These are phyloP conservation scores for Lagopus leucura DNA, from an alignment of 2,113 vertebrate species.

Conservation along the genomic window DNA sequence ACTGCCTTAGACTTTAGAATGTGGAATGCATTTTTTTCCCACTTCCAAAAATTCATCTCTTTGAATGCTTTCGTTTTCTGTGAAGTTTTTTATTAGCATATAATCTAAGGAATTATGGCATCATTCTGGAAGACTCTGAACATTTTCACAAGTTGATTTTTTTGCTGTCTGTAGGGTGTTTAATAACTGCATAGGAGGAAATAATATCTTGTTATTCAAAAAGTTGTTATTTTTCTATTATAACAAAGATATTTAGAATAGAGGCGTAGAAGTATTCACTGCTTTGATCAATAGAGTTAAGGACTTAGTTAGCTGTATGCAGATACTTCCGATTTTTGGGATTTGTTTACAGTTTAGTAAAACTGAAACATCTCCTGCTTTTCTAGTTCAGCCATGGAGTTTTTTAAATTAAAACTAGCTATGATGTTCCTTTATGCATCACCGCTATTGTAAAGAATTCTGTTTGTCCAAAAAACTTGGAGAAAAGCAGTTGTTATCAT, in stretches of 20 bases:
- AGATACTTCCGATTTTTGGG: neutral
- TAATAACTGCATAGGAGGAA: neutral
- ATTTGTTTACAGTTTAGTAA: neutral
- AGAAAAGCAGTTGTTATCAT: neutral
- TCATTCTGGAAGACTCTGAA: neutral
- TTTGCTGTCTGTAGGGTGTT: neutral
- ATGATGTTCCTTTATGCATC: neutral
- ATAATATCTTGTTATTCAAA: neutral
- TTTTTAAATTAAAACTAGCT: neutral
- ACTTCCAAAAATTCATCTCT: neutral
- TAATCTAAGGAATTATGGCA: neutral
- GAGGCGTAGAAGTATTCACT: neutral
- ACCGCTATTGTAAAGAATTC: neutral
- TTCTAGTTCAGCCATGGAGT: neutral
- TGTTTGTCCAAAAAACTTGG: neutral
- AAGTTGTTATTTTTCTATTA: neutral
- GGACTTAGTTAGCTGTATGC: neutral
- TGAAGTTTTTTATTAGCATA: neutral
- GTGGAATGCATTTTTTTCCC: neutral
- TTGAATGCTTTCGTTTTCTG: neutral
- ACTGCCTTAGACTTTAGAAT: neutral
- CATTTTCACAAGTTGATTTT: constrained; percentile 1
- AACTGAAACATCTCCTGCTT: neutral
- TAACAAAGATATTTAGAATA: neutral
- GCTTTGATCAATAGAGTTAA: neutral